Evolutionary conservation across 2,888 invertebrate genomes (phyloP), one percentile per base, ranked within the genome.

Genomic region (Carabus problematicus): DNA sequence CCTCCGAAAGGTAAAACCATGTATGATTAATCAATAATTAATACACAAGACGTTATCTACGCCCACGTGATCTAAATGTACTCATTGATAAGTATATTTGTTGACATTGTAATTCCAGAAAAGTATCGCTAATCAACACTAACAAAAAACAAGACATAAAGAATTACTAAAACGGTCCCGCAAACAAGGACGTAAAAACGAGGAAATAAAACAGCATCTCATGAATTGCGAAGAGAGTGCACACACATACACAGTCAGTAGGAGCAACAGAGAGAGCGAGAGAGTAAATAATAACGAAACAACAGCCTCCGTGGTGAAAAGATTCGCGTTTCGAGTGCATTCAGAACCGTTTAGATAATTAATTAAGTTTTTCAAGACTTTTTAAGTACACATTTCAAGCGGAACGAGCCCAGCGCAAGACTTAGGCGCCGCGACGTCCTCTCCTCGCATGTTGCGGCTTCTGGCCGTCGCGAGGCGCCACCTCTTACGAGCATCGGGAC

Each of bases 351-450:
- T 80, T 79, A 78, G 78, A 78, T 79, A 80, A 79, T 80, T 80
- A 80, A 80, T 81, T 80, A 79, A 79, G 77, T 79, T 78, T 76
- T 76, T 75, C 58, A 70, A 72, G 76, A 77, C 76, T 78, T 79
- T 78, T 78, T 78, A 77, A 77, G 76, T 76, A 75, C 75, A 76
- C 75, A 74, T 76, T 73, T 71, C 68, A 71, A 29, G 64, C 70
- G 64, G 19, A 71, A 42, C 70, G 70, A 47, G 63, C 29, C 64
- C 66, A 72, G 61, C 71, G 72, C n/a, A n/a, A 29, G 29, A 29
- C 29, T 71, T 73, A 66, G 71, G 70, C 54, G 73, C 71, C 72
- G 72, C 72, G 59, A 59, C 49, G 70, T 41, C 29, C 3, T 29
- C 3, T 29, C 29, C 3, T 29, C 6, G 29, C 59, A 64, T 70